phyloP scores from a whole-genome alignment of 1,140 invertebrate genomes.

The Drosophila fuyamai region DNA sequence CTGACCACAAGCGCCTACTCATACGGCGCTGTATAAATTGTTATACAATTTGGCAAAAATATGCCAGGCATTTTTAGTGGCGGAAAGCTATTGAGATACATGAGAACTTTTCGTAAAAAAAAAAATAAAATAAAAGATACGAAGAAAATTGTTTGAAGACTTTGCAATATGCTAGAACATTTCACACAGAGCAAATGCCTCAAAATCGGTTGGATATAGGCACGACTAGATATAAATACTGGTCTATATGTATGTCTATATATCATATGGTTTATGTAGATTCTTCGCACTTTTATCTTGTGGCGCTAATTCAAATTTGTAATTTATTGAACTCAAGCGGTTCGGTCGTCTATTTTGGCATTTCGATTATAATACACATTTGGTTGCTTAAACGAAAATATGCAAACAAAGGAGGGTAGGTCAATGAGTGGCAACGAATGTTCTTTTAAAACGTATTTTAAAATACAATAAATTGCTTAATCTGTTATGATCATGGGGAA shows the following conservation, averaged over 20 bases:
- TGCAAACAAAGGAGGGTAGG: conserved; percentile 13
- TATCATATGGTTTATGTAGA: conserved; percentile 54
- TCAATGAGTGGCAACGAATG: conserved; percentile 26
- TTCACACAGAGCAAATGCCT: conserved; percentile 34
- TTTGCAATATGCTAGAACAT: conserved; percentile 43
- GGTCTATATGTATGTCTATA: conserved; percentile 1
- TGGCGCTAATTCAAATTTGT: conserved; percentile 59
- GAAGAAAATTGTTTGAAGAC: conserved; percentile 46
- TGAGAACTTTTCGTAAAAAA: conserved; percentile 55
- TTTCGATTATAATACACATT: conserved; percentile 37
- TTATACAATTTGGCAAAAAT: conserved; percentile 51
- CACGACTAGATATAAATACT: conserved; percentile 15
- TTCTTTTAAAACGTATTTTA: conserved; percentile 26
- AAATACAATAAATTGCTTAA: conserved; percentile 18
- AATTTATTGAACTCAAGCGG: conserved; percentile 68
- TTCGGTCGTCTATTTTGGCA: conserved; percentile 28
- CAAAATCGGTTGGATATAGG: conserved; percentile 34
- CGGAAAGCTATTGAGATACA: conserved; percentile 46
- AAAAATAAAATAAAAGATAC: conserved; percentile 18
- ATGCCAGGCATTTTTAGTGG: conserved; percentile 60
- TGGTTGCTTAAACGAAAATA: conserved; percentile 5
- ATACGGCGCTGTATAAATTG: conserved; percentile 44
- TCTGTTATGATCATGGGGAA: conserved; percentile 10
- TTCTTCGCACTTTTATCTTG: conserved; percentile 38
- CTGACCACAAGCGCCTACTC: conserved; percentile 31